Conservation (phyloP, 2,113 vertebrate species). For the Neotoma lepida region DNA sequence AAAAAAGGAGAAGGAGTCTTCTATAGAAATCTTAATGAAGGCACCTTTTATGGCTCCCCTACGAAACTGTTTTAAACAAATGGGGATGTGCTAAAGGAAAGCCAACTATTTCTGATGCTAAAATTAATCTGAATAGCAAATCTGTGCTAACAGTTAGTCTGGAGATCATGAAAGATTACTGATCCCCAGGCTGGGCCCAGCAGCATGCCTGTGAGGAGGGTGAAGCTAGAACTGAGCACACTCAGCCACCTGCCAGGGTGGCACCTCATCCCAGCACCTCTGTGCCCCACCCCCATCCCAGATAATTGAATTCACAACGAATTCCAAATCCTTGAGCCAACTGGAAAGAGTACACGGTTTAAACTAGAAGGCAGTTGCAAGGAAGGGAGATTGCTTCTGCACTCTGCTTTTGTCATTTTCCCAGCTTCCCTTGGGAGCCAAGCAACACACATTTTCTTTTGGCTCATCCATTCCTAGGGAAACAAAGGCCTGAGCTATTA, state of each 20-base stretch:
- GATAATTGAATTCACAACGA: neutral
- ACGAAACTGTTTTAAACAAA: neutral
- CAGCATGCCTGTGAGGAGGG: neutral
- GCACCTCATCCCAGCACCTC: neutral
- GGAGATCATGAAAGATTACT: neutral
- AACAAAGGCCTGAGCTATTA: neutral
- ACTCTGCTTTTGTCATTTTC: too few relatives aligned
- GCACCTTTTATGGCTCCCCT: neutral
- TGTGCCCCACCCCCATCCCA: too few relatives aligned
- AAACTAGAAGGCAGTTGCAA: neutral
- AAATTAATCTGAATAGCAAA: neutral
- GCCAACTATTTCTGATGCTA: neutral
- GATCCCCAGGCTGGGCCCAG: neutral
- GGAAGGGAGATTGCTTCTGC: neutral
- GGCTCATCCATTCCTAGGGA: neutral
- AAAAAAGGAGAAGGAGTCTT: neutral
- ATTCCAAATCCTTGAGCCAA: neutral
- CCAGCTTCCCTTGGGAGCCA: fast-evolving
- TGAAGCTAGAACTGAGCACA: fast-evolving
- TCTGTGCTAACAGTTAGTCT: neutral
- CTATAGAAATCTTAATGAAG: neutral
- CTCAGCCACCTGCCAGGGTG: neutral
- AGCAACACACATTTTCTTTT: fast-evolving
- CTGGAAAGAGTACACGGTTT: fast-evolving
- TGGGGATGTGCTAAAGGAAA: neutral